Conservation (phyloP, 2,113 vertebrate species). For the Saccopteryx leptura region DNA sequence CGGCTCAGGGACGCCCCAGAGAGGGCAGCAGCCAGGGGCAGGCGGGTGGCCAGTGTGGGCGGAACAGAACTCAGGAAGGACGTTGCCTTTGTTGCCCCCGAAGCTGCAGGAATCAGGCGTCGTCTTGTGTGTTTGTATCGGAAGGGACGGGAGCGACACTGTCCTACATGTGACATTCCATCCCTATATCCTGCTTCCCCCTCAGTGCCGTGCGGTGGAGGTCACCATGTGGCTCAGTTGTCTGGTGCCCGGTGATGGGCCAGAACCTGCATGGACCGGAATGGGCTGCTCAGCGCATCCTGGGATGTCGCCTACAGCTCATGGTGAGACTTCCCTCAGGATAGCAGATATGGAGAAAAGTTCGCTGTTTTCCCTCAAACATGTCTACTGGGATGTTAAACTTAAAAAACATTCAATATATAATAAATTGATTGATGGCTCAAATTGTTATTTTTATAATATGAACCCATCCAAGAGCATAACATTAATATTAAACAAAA, state of each 20-base stretch:
- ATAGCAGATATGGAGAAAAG: neutral
- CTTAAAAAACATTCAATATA: neutral
- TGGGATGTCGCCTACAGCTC: neutral
- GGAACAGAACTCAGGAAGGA: neutral
- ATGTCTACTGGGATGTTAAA: neutral
- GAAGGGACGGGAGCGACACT: neutral
- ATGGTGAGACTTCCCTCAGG: neutral
- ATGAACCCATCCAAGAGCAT: neutral
- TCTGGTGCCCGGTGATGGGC: too few species aligned
- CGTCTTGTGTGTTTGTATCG: neutral
- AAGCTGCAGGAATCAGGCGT: neutral
- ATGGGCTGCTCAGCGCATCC: neutral
- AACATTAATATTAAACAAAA: neutral
- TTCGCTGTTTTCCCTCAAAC: neutral
- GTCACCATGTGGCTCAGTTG: too few species aligned
- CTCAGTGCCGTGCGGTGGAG: too few species aligned
- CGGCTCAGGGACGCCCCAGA: too few species aligned
- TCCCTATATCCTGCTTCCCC: too few species aligned
- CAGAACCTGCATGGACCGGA: neutral
- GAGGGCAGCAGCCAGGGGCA: neutral
- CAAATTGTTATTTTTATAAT: neutral
- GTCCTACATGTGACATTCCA: neutral
- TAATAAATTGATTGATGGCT: neutral
- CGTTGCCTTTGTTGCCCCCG: neutral
- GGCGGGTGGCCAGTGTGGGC: neutral